Conservation (phyloP, 2,888 invertebrate species). For the Atherix ibis region DNA sequence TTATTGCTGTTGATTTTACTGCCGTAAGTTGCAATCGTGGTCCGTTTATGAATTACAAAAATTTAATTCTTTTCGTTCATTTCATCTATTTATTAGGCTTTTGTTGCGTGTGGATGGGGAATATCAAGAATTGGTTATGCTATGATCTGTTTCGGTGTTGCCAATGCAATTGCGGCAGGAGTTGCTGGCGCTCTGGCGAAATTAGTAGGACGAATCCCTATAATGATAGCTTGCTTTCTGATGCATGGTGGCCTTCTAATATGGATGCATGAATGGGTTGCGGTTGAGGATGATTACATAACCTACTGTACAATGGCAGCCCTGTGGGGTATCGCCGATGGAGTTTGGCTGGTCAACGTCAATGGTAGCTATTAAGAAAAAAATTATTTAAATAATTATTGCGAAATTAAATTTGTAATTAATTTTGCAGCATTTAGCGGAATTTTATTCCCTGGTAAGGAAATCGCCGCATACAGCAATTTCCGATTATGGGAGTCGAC, state of each 20-base stretch:
- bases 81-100: conserved; percentile 41
- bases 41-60: conserved; percentile 1
- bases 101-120: conserved; percentile 74
- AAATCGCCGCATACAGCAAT: conserved; percentile 85
- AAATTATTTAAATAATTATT: no score
- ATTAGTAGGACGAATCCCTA: conserved; percentile 59
- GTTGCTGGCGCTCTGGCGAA: conserved; percentile 65
- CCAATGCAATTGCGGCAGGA: conserved; percentile 74
- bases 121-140: conserved; percentile 84
- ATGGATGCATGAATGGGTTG: conserved; percentile 54
- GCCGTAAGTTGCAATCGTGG: conserved; percentile 39
- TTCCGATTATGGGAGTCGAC: conserved; percentile 84
- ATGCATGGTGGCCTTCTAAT: conserved; percentile 55
- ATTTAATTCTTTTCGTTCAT: background rate
- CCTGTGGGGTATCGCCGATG: conserved; percentile 79
- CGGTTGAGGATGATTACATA: conserved; percentile 46
- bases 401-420: no score
- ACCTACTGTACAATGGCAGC: conserved; percentile 67
- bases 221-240: conserved; percentile 57
- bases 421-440: conserved; percentile 67
- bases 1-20: conserved; percentile 70
- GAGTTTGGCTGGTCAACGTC: conserved; percentile 82
- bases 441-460: conserved; percentile 64
- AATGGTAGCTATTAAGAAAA: conserved; percentile 49
- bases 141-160: conserved; percentile 83